A percentile compares a stretch with the other conserved stretches of the same genome.
phyloP scores from a whole-genome alignment of 1,140 invertebrate genomes.

The Charaxes varanes region DNA sequence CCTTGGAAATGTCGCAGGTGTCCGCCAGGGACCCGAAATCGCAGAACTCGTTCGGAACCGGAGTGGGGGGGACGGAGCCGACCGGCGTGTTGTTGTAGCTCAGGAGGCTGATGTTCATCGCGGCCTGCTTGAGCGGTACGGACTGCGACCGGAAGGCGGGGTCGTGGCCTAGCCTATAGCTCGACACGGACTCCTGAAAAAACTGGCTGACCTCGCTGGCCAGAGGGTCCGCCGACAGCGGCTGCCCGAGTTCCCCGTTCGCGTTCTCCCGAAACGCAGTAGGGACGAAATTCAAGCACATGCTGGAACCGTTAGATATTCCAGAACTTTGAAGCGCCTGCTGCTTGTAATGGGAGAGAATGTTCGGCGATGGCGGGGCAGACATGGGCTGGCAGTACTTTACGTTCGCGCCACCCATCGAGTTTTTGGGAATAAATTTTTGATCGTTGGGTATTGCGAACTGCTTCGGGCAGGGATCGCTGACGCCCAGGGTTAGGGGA shows the following conservation, averaged over 20 bases:
- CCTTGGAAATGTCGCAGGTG: slow-evolving; percentile 70
- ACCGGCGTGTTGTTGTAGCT: slow-evolving; percentile 76
- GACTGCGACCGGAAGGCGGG: slow-evolving; percentile 80
- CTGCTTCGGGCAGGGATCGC: slow-evolving; percentile 42
- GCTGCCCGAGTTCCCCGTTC: slow-evolving; percentile 53
- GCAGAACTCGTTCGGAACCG: slow-evolving; percentile 81
- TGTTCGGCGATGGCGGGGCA: slow-evolving; percentile 75
- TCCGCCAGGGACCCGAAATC: slow-evolving; percentile 78
- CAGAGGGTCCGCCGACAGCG: slow-evolving; percentile 61
- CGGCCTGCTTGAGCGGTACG: slow-evolving; percentile 79
- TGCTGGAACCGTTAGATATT: slow-evolving; percentile 48
- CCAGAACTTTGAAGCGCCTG: slow-evolving; percentile 47
- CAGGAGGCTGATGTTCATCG: slow-evolving; percentile 53
- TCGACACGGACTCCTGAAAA: slow-evolving; percentile 60
- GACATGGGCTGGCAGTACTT: slow-evolving; percentile 74
- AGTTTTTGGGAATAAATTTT: slow-evolving; percentile 48
- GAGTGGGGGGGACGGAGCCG: slow-evolving; percentile 80
- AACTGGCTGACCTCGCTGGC: slow-evolving; percentile 74
- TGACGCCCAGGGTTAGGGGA: slow-evolving; percentile 42
- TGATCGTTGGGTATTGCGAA: slow-evolving; percentile 67
- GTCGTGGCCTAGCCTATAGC: slow-evolving; percentile 42
- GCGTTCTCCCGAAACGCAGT: slow-evolving; percentile 44
- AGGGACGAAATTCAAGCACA: slow-evolving; percentile 52
- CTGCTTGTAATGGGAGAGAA: slow-evolving; percentile 61
- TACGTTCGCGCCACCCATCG: slow-evolving; percentile 40